These are phyloP conservation scores for Parnassius orleans DNA, from an alignment of 2,888 invertebrate genomes.

Conservation along the genomic window DNA sequence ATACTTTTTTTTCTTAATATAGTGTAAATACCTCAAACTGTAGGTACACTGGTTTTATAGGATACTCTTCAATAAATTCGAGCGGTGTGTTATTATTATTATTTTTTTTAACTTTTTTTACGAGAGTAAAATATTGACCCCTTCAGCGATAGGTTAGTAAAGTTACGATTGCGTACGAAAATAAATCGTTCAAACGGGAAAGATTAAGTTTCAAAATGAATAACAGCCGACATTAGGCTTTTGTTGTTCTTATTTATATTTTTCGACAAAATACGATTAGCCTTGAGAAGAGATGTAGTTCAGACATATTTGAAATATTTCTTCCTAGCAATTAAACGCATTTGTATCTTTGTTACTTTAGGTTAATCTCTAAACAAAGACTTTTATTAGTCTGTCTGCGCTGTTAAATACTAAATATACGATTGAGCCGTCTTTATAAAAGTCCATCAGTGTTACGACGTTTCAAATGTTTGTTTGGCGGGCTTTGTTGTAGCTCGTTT, in stretches of 20 bases:
- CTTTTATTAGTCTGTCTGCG: constrained; percentile 21
- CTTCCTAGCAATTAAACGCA: constrained; percentile 19
- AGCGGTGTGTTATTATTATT: too few species aligned
- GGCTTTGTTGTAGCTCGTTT: constrained; percentile 5
- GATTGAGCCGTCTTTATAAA: constrained; percentile 24
- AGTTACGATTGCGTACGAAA: neutral
- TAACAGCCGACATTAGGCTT: constrained; percentile 2
- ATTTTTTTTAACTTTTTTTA: too few species aligned
- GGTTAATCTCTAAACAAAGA: constrained; percentile 20
- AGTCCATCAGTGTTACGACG: constrained; percentile 4
- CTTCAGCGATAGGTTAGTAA: too few species aligned
- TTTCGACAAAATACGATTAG: neutral
- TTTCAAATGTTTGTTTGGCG: constrained; percentile 21
- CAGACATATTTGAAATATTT: constrained; percentile 18
- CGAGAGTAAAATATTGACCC: too few species aligned
- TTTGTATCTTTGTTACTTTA: constrained; percentile 22
- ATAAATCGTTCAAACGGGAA: constrained; percentile 3
- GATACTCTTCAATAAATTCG: too few species aligned
- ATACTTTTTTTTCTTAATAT: too few species aligned
- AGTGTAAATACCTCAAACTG: too few species aligned
- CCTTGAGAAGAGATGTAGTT: constrained; percentile 14
- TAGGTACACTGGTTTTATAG: too few species aligned
- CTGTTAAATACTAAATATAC: constrained; percentile 23
- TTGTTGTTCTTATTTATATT: constrained; percentile 16
- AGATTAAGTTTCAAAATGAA: constrained; percentile 3